These are phyloP conservation scores for Rhadinocentrus ornatus DNA, from an alignment of 2,797 vertebrate species.

Conservation along the genomic window DNA sequence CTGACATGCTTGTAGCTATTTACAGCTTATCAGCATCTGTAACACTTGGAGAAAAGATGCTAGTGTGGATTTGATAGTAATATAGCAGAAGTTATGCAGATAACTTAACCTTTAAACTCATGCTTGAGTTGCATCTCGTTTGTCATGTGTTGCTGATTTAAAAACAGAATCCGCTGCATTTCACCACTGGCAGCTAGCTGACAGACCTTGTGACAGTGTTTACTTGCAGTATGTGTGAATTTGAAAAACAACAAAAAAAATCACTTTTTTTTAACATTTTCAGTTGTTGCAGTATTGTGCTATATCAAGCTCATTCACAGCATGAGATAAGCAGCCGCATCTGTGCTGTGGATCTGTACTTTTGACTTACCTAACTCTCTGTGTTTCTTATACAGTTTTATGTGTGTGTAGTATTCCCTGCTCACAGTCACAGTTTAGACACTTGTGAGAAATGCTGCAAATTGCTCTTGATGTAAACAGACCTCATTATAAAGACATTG, in stretches of 20 bases:
- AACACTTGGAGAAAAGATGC: neutral
- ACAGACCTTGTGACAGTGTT: slow-evolving; percentile 3
- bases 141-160: neutral
- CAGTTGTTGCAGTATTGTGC: too few relatives aligned
- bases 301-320: too few relatives aligned
- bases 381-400: too few relatives aligned
- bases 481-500: neutral
- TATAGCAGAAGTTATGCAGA: neutral
- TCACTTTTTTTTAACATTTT: too few relatives aligned
- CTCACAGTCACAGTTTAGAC: too few relatives aligned
- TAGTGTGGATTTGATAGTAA: neutral
- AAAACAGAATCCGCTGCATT: slow-evolving; percentile 11
- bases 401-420: too few relatives aligned
- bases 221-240: neutral
- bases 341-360: too few relatives aligned
- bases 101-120: neutral
- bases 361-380: too few relatives aligned
- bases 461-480: neutral
- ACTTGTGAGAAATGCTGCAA: neutral
- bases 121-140: neutral
- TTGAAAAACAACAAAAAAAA: neutral
- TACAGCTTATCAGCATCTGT: too few relatives aligned
- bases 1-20: too few relatives aligned
- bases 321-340: too few relatives aligned
- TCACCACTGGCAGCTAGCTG: neutral